Percentiles rank a stretch among this genome's conserved stretches.
Conservation (phyloP, 2,888 invertebrate genomes). For the Trichogramma dendrolimi region DNA sequence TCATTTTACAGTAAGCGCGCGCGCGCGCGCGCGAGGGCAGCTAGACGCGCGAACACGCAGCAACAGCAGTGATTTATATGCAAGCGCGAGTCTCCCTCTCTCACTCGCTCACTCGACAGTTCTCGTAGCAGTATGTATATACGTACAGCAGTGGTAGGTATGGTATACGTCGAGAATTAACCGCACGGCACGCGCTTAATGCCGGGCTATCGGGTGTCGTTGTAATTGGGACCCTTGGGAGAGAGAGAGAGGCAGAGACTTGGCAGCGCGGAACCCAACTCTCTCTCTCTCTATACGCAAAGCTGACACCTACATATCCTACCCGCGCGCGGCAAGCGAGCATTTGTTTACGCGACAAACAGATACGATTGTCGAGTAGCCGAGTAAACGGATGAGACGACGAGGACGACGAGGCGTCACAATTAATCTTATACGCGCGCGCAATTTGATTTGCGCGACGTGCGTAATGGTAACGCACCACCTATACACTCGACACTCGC, state of each 20-base stretch:
- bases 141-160: background rate
- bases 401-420: no score
- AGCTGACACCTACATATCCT: constrained; percentile 11
- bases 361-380: no score
- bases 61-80: constrained; percentile 17
- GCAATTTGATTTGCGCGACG: no score
- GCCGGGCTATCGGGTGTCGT: constrained; percentile 50
- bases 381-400: no score
- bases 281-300: constrained; percentile 6
- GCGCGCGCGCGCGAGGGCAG: no score
- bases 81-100: constrained; percentile 25
- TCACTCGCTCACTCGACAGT: background rate
- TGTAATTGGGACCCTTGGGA: constrained; percentile 52
- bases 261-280: constrained; percentile 29
- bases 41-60: background rate
- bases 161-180: constrained; percentile 42
- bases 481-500: no score
- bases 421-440: no score
- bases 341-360: background rate
- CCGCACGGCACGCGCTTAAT: constrained; percentile 40
- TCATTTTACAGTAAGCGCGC: no score
- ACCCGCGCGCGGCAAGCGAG: no score
- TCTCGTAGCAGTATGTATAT: no score
- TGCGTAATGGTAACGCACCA: no score
- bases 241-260: constrained; percentile 37